A percentile compares a stretch with the other conserved stretches of the same genome.
phyloP scores from a whole-genome alignment of 2,888 invertebrate species.

The Brenthis daphne region DNA sequence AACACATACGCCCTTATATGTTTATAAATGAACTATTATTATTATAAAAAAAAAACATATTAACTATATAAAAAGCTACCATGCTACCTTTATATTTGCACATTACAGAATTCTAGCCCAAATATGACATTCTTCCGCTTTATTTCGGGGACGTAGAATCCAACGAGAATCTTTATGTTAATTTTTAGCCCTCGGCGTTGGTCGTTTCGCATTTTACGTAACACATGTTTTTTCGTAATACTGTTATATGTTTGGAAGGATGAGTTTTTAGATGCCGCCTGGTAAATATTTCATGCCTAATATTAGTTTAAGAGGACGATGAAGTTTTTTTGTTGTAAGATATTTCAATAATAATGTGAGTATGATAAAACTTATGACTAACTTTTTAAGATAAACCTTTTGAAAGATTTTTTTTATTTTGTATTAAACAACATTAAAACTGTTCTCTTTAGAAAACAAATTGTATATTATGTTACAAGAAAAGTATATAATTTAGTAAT shows the following conservation, averaged over 20 bases:
- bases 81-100: conserved; percentile 14
- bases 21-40: background rate
- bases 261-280: conserved; percentile 1
- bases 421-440: no score
- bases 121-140: conserved; percentile 33
- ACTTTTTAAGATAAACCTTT: no score
- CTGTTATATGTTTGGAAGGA: conserved; percentile 6
- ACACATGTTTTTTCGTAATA: conserved; percentile 26
- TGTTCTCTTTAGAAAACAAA: no score
- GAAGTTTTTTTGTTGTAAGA: no score
- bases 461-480: no score
- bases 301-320: background rate
- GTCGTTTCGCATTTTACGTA: conserved; percentile 36
- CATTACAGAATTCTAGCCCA: conserved; percentile 18
- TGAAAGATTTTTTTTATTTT: no score
- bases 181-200: conserved; percentile 34
- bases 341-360: no score
- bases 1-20: background rate
- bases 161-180: conserved; percentile 36
- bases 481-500: no score
- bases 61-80: background rate
- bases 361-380: no score
- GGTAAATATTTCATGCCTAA: background rate
- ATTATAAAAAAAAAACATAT: background rate
- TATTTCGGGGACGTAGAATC: conserved; percentile 33